These are phyloP conservation scores for Eremophila alpestris DNA, from an alignment of 2,797 vertebrate genomes.

Conservation along the genomic window DNA sequence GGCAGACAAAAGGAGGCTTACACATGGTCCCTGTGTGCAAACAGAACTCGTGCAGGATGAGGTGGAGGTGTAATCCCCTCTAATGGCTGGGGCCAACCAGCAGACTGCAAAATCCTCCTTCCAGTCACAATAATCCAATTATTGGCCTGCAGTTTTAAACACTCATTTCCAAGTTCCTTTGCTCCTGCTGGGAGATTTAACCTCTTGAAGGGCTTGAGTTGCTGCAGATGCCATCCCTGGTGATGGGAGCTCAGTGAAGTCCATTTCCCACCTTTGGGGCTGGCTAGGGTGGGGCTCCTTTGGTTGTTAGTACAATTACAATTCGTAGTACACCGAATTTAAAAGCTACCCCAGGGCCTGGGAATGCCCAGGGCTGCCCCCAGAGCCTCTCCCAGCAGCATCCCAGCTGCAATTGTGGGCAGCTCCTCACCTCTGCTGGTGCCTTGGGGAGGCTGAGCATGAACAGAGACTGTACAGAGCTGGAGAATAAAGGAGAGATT, in stretches of 20 bases:
- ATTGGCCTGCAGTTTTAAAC: background rate
- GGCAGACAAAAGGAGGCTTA: background rate
- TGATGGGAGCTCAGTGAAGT: accelerated
- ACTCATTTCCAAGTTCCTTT: background rate
- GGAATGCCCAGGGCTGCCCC: background rate
- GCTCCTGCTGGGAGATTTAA: background rate
- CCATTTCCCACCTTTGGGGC: accelerated
- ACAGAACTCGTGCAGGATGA: background rate
- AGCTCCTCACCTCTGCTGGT: no score
- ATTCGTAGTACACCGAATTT: accelerated
- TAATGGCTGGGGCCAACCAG: background rate
- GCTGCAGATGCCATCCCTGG: background rate
- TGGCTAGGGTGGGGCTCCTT: accelerated
- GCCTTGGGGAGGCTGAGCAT: no score
- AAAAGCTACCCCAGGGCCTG: background rate
- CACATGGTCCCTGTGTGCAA: background rate
- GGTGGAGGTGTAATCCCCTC: background rate
- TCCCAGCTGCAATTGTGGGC: accelerated
- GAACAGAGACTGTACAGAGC: no score
- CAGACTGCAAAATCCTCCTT: background rate
- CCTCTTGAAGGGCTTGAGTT: background rate
- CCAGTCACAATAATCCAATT: background rate
- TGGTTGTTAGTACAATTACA: accelerated
- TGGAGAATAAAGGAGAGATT: no score
- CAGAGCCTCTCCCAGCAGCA: background rate